phyloP scores from a whole-genome alignment of 2,797 vertebrate species.

The Masticophis lateralis region DNA sequence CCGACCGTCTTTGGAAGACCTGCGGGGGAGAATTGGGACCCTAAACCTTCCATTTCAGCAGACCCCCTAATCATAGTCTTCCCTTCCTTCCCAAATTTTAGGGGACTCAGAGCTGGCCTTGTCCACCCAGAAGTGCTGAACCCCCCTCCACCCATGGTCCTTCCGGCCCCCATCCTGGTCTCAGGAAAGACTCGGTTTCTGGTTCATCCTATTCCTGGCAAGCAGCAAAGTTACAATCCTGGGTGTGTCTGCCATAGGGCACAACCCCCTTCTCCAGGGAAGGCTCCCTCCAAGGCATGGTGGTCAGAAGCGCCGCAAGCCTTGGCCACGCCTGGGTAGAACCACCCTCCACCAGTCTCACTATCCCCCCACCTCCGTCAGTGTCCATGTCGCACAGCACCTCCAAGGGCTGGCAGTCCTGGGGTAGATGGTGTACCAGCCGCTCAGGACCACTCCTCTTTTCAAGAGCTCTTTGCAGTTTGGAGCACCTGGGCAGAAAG shows the following conservation, averaged over 20 bases:
- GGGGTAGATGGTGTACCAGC: too few relatives aligned
- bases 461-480: too few relatives aligned
- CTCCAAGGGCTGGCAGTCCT: not conserved
- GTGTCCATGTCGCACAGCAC: conserved; percentile 65
- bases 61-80: too few relatives aligned
- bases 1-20: conserved; percentile 37
- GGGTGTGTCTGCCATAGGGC: not conserved
- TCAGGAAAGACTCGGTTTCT: not conserved
- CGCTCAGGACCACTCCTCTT: too few relatives aligned
- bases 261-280: too few relatives aligned
- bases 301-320: accelerated
- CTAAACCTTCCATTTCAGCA: too few relatives aligned
- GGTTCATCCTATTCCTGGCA: not conserved
- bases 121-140: too few relatives aligned
- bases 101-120: too few relatives aligned
- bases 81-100: too few relatives aligned
- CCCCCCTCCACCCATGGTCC: too few relatives aligned
- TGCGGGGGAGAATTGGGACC: accelerated
- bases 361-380: conserved; percentile 52
- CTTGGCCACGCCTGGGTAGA: accelerated
- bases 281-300: accelerated
- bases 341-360: conserved; percentile 14
- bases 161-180: too few relatives aligned
- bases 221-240: not conserved
- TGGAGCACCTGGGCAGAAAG: too few relatives aligned